phyloP scores from a whole-genome alignment of 2,113 vertebrate species.

The Pachyramphus minor region DNA sequence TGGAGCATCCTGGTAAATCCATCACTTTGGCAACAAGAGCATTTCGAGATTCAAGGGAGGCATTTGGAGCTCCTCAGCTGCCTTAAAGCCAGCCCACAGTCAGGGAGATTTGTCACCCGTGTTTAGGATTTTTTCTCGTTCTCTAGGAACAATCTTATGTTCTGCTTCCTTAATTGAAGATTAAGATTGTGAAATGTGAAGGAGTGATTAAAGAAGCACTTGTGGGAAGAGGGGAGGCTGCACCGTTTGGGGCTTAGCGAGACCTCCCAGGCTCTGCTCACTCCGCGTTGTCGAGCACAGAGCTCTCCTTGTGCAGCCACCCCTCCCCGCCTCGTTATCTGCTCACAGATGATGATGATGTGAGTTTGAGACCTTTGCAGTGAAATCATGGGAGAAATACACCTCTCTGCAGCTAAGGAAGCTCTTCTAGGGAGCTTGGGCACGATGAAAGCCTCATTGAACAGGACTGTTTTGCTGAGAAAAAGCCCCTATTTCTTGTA shows the following conservation, averaged over 20 bases:
- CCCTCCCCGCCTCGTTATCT: accelerated
- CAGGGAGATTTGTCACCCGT: neutral
- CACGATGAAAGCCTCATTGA: neutral
- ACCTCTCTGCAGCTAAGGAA: neutral
- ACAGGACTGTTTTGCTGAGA: neutral
- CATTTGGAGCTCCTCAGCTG: neutral
- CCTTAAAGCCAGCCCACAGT: neutral
- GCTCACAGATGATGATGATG: accelerated
- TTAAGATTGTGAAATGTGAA: conserved; percentile 1
- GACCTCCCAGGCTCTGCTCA: conserved; percentile 1
- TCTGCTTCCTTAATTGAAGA: conserved; percentile 51
- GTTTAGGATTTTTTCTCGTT: neutral
- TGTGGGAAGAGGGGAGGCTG: conserved; percentile 45
- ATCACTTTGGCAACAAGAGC: neutral
- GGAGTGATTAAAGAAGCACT: conserved; percentile 51
- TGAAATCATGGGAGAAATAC: neutral
- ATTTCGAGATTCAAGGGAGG: neutral
- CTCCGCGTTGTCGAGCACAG: neutral
- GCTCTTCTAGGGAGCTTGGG: neutral
- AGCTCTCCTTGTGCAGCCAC: neutral
- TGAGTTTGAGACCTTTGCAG: neutral
- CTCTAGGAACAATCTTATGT: neutral
- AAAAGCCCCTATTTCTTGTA: accelerated
- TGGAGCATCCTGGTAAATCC: conserved; percentile 2
- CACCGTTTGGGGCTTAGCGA: conserved; percentile 17